Conservation (phyloP, 2,888 invertebrate species). For the Mesochorus sp. region DNA sequence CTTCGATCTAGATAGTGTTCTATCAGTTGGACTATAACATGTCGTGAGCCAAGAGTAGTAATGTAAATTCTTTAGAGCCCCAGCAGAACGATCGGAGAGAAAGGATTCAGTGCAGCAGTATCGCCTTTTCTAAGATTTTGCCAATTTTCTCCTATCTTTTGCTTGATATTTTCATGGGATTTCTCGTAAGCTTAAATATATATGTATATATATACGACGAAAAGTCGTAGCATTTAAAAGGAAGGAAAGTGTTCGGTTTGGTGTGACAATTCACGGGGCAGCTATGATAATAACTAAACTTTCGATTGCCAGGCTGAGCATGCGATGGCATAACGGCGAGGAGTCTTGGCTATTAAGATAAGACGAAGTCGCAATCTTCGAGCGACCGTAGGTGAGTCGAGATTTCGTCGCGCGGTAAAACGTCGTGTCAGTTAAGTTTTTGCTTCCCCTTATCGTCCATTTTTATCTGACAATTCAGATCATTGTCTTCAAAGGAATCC, state of each 20-base stretch:
- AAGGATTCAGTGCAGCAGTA: neutral
- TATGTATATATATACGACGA: neutral
- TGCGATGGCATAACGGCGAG: slow-evolving; percentile 33
- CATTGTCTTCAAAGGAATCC: too few species aligned
- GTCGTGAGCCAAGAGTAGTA: neutral
- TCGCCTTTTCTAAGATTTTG: slow-evolving; percentile 27
- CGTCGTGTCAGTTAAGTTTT: too few species aligned
- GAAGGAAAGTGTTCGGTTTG: slow-evolving; percentile 17
- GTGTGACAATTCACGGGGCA: slow-evolving; percentile 59
- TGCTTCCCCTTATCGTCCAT: too few species aligned
- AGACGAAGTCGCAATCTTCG: slow-evolving; percentile 49
- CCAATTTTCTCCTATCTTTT: slow-evolving; percentile 67
- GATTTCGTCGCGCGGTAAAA: too few species aligned
- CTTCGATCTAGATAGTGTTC: neutral
- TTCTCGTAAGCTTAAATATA: slow-evolving; percentile 37
- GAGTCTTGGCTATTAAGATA: slow-evolving; percentile 72
- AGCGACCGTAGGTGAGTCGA: slow-evolving; percentile 12
- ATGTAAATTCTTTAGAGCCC: neutral
- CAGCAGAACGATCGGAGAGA: neutral
- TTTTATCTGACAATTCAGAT: too few species aligned
- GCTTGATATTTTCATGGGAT: slow-evolving; percentile 65
- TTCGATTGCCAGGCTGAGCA: slow-evolving; percentile 70
- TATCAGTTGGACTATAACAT: neutral
- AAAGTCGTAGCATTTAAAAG: neutral
- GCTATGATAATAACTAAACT: slow-evolving; percentile 75